These are phyloP conservation scores for Dreissena polymorpha DNA, from an alignment of 1,140 invertebrate species.

Conservation along the genomic window DNA sequence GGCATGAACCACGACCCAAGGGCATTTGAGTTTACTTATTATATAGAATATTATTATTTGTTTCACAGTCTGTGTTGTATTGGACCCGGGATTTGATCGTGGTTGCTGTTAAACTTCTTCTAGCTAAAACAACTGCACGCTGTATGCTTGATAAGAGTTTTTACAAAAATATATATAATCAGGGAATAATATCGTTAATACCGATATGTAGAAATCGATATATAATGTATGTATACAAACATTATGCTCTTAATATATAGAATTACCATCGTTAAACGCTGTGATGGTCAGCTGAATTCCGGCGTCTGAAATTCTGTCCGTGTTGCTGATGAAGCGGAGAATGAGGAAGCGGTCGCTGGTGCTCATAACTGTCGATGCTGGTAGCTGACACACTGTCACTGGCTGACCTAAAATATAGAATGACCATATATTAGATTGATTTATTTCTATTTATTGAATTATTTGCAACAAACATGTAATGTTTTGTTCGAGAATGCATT, in stretches of 20 bases:
- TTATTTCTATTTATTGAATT: neutral
- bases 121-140: no score
- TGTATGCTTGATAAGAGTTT: no score
- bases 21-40: no score
- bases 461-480: neutral
- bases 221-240: no score
- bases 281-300: slow-evolving; percentile 39
- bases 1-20: no score
- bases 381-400: slow-evolving; percentile 12
- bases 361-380: neutral
- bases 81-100: no score
- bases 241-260: neutral
- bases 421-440: neutral
- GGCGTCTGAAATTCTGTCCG: slow-evolving; percentile 18
- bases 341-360: slow-evolving; percentile 38
- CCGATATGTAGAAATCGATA: no score
- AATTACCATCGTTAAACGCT: slow-evolving; percentile 41
- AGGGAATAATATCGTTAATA: no score
- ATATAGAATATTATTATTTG: no score
- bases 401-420: slow-evolving; percentile 36
- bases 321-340: slow-evolving; percentile 44
- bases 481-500: neutral
- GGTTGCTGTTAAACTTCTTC: no score
- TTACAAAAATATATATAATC: no score
- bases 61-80: no score